Evolutionary conservation across 2,888 invertebrate genomes (phyloP), one percentile per base, ranked within the genome.

Genomic region (Neoscelio sp.): DNA sequence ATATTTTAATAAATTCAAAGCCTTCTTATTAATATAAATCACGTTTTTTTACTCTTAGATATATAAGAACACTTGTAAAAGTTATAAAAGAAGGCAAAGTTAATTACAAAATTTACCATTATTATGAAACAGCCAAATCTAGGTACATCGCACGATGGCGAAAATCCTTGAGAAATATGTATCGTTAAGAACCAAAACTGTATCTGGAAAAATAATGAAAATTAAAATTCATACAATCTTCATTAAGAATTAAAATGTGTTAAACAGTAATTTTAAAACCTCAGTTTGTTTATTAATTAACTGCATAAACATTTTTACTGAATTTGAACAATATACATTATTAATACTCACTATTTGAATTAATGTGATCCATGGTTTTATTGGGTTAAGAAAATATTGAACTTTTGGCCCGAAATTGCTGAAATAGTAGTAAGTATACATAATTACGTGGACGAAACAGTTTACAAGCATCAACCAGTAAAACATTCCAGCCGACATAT

Each of bases 371-470:
- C 89, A 89, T n/a, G 88, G 89, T 84, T 96, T 96, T 82, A 94
- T 91, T 62, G 91, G 92, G 64, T 85, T 86, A 10, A 94, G 87
- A 40, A 89, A 85, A 2, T 87, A 90, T 84, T 93, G 92, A 73
- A 92, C 86, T 10, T 85, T 83, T 1, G 92, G 92, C 81, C 93
- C 94, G 52, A 93, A 91, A 52, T 93, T 92, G 0, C 94, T 91
- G 8, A 89, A 83, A 3, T 94, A 91, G 85, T 96, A 96, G 88
- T 96, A 96, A 0, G 91, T 91, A 86, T 96, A 96, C 95, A 95
- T 95, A 2, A 95, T 86, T 0, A 95, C 91, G 82, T 96, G 95
- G 0, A 95, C 92, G 0, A 90, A 87, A 42, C 92, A 92, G 87
- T 96, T 96, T 26, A 95, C 74, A 85, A 94, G 87, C 0, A 93